These are phyloP conservation scores for Bovichtus diacanthus DNA, from an alignment of 2,797 vertebrate genomes.

Conservation along the genomic window DNA sequence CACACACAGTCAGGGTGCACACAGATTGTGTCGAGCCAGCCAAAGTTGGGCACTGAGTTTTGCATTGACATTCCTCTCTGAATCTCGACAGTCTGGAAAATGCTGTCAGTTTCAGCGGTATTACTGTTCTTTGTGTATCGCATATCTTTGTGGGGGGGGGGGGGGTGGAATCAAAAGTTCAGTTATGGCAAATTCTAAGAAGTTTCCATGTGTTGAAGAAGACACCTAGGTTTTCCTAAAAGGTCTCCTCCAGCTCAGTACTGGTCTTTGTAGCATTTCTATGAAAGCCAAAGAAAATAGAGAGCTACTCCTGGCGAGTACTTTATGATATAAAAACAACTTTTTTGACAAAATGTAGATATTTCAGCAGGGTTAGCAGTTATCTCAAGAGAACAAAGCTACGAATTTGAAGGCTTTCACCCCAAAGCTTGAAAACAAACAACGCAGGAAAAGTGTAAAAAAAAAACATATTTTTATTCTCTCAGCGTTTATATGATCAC, in stretches of 20 bases:
- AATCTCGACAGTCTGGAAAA: conserved; percentile 60
- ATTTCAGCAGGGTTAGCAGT: neutral
- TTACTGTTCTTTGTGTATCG: conserved; percentile 26
- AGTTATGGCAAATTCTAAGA: conserved; percentile 30
- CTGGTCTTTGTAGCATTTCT: conserved; percentile 32
- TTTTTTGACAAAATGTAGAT: neutral
- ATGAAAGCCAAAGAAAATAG: conserved; percentile 24
- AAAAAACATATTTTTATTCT: neutral
- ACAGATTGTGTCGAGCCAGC: conserved; percentile 50
- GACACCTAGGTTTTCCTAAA: conserved; percentile 26
- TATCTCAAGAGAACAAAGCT: neutral
- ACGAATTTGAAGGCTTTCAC: neutral
- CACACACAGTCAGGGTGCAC: conserved; percentile 25
- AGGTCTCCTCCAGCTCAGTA: conserved; percentile 17
- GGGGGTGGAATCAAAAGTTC: conserved; percentile 10
- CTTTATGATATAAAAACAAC: neutral
- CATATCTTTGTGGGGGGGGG: conserved; percentile 1
- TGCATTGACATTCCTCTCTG: conserved; percentile 38
- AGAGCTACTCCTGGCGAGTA: neutral
- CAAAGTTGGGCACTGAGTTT: conserved; percentile 33
- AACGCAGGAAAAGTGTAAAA: neutral
- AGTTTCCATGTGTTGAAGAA: conserved; percentile 25
- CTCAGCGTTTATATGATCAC: neutral
- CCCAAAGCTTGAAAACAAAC: conserved; percentile 6
- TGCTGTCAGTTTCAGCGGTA: conserved; percentile 36